Evolutionary conservation across 1,140 invertebrate species (phyloP).

Genomic region (Microplitis demolitor): DNA sequence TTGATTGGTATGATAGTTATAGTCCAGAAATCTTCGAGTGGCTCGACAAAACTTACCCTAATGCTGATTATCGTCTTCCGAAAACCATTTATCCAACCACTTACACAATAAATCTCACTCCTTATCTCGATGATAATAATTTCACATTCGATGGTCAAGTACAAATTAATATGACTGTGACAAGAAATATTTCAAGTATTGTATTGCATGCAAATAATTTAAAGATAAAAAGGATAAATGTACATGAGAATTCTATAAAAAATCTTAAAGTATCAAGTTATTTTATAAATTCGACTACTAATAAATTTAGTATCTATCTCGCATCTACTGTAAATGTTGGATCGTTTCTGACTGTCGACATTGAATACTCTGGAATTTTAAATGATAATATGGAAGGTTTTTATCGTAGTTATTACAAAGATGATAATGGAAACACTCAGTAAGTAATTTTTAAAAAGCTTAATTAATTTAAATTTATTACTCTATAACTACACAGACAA

Average conservation of each 20-base stretch:
- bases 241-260: neutral
- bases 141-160: constrained; percentile 46
- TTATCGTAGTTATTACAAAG: constrained; percentile 67
- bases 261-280: constrained; percentile 2
- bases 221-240: constrained; percentile 23
- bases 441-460: constrained; percentile 27
- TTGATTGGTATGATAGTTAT: constrained; percentile 37
- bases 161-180: constrained; percentile 36
- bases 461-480: neutral
- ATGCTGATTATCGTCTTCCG: constrained; percentile 41
- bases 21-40: constrained; percentile 32
- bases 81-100: constrained; percentile 33
- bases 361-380: constrained; percentile 59
- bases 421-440: constrained; percentile 44
- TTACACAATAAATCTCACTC: constrained; percentile 44
- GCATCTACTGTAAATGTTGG: constrained; percentile 28
- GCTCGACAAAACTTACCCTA: constrained; percentile 33
- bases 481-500: too few species aligned
- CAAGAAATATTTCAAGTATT: constrained; percentile 30
- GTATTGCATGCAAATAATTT: constrained; percentile 43
- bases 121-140: constrained; percentile 39
- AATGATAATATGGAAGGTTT: constrained; percentile 67
- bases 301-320: constrained; percentile 40
- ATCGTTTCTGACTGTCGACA: constrained; percentile 45
- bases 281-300: neutral